Base-by-base conservation (phyloP, 2,113 vertebrate genomes). In the Notarius lentiginosus region DNA sequence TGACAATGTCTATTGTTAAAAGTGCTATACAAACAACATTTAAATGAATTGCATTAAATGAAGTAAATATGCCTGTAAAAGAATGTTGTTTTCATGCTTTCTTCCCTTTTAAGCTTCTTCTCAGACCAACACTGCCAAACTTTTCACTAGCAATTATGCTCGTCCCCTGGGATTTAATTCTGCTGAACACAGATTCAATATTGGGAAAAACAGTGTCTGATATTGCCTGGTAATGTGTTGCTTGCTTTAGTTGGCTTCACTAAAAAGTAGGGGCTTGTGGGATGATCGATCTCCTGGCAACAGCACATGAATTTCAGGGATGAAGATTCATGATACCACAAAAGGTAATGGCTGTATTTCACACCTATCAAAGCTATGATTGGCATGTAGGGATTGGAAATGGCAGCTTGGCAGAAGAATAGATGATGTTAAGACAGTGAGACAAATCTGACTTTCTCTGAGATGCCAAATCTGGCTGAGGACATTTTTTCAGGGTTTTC, bases 141-240 rank as follows among this genome's bases (percentile, higher is more conserved):
- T 27, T 61, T 79, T 79, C 49, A 53, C 34, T 17, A 77, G 63
- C 61, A 51, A 83, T 86, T 89, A 83, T 15, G 2, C 73, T 79
- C 14, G 80, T 83, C 65, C 73, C 72, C 17, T 14, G 24, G 75
- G 72, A 89, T 53, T 51, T 83, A 34, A 70, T 83, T 88, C 34
- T 85, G 80, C 61, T 86, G 53, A 86, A 72, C 22, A 73, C 70
- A 86, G 70, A 88, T 86, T 83, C 76, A 82, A 86, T 77, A 79
- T 65, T 83, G 49, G 66, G 49, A 83, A 77, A 61, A 87, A 83
- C 58, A 83, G 15, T 27, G 65, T 82, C 34, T 66, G 60, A 87
- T 77, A 83, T 66, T 55, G 72, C 58, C 81, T 77, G 17, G 72
- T 49, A 66, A 70, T 60, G 22, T 24, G 27, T 47, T 34, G 80